Base-by-base conservation (phyloP, 2,888 invertebrate species). In the Prenolepis imparis region DNA sequence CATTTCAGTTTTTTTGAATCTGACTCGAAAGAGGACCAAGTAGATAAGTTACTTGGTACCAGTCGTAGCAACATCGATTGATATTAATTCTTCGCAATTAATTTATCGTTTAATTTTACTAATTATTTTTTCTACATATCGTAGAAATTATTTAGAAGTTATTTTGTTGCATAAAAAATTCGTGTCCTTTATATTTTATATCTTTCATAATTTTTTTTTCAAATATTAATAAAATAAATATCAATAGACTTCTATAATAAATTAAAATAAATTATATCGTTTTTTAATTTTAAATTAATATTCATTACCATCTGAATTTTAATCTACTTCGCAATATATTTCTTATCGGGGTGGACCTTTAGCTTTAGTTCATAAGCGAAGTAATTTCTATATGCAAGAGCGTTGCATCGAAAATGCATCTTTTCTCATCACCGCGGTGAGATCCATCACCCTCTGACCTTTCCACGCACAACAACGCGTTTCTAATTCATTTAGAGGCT, bases 401-500 rank as follows among this genome's bases (percentile, higher is more conserved):
- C 41, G 32, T 32, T 70, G 32, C 32, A 28, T 70, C 12, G 70
- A 70, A 78, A 70, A 44, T 70, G 44, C 57, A 32, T 59, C 78
- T 78, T 70, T 78, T 24, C 52, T 70, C 70, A 78, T 44, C 12
- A 57, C 12, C 24, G 57, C n/a, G 11, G 24, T 11, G 73, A 61
- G 73, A 61, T 72, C 44, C 59, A 78, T 78, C 70, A 44, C 18
- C 36, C 64, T 66, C 57, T 66, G 64, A 75, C 82, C 77, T 82
- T 75, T 66, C 66, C 41, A 32, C 57, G 57, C 55, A 64, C 57
- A 48, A 61, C 63, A 41, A 63, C 59, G 70, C 68, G 59, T 78
- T 78, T 70, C 68, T 78, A 78, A 78, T 78, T 78, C 70, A 78
- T 78, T 70, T 70, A 70, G 68, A 68, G 70, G 21, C 44, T 68